Evolutionary conservation across 2,113 vertebrate genomes (phyloP), one percentile per base, ranked within the genome.

Genomic region (Macquaria australasica): DNA sequence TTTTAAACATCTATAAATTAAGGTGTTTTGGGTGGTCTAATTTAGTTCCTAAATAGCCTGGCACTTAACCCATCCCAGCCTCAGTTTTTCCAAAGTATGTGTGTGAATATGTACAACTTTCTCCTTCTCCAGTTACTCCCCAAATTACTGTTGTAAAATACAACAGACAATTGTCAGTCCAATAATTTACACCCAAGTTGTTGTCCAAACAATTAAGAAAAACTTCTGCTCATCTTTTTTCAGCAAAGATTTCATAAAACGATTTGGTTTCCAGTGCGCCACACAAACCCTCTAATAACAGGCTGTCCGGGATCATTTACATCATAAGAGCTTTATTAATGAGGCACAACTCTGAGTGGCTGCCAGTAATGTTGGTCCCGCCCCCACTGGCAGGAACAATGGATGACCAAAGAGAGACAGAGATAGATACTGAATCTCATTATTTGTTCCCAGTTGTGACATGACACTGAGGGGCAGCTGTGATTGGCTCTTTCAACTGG

Each of bases 41-140:
- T 59, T 82, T 28, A 77, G 25, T 82, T 73, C 14, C 51, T 79
- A 82, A 76, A 80, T 50, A 63, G 72, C 48, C 72, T 85, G 86
- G 68, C 62, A 79, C 39, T 58, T 25, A 55, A 73, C 15, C 51
- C 16, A 70, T 53, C 76, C 25, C 50, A 39, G 56, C 73, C 39
- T 77, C 77, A 71, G 23, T 77, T 88, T 85, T 85, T 84, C 81
- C 64, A 3, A 71, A 23, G 62, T 37, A 53, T 58, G 45, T 51
- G n/a, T 60, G 23, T 77, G 37, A 81, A 56, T 55, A 21, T 63
- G n/a, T 56, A 43, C n/a, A 60, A 79, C 21, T 16, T n/a, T 69
- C 45, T 73, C 23, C 15, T 21, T 51, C 34, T 63, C 16, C 37
- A 71, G 25, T 37, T 50, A 9, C n/a, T 74, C 21, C 41, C 23